These are phyloP conservation scores for Archips crataeganus DNA, from an alignment of 2,888 invertebrate species.

Conservation along the genomic window DNA sequence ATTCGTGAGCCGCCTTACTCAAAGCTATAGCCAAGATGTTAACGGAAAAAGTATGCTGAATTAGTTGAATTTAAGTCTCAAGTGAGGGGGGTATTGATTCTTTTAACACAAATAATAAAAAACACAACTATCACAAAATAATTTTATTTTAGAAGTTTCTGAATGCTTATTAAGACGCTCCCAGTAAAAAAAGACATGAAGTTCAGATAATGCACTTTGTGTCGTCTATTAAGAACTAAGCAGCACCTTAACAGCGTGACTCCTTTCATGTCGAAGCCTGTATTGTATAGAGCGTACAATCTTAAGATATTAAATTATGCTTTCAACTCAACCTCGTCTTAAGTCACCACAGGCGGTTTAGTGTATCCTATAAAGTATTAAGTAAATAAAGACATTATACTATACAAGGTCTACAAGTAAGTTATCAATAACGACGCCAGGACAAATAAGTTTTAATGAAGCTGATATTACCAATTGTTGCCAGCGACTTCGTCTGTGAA, in stretches of 20 bases:
- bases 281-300: conserved; percentile 6
- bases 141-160: neutral
- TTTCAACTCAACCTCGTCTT: conserved; percentile 17
- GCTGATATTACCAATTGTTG: neutral
- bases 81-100: neutral
- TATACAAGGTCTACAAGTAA: neutral
- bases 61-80: neutral
- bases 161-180: neutral
- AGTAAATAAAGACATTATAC: conserved; percentile 34
- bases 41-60: neutral
- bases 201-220: neutral
- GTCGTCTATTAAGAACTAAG: conserved; percentile 10
- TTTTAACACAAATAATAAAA: neutral
- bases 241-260: conserved; percentile 18
- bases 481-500: no score
- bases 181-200: neutral
- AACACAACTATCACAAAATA: neutral
- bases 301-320: conserved; percentile 24
- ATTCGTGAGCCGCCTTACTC: conserved; percentile 12
- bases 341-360: conserved; percentile 38
- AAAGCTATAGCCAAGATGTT: conserved; percentile 4
- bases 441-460: conserved; percentile 16
- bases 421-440: conserved; percentile 25
- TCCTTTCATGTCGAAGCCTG: conserved; percentile 15
- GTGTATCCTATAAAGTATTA: conserved; percentile 29